Base-by-base conservation (phyloP, 2,888 invertebrate genomes). In the Scaptomyza reducta region DNA sequence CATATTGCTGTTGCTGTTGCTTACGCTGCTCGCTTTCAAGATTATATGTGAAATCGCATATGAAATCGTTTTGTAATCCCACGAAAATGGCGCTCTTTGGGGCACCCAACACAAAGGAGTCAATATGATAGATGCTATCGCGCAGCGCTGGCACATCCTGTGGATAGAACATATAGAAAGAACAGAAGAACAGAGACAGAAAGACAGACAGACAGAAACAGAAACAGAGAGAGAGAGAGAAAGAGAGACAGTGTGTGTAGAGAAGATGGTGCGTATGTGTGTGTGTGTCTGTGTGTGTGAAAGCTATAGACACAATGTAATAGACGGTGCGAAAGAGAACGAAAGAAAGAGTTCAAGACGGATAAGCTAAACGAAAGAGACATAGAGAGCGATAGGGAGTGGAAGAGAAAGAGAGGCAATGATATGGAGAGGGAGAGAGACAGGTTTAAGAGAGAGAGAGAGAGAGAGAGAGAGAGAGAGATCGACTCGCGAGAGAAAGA, bases 31-130 rank as follows among this genome's bases (percentile, higher is more conserved):
- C 69, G 31, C 70, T 68, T 58, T 79, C 77, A 16, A 75, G 70
- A 70, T 77, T 83, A 73, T 86, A 88, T 40, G 74, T 71, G 65
- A 88, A 89, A 57, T 83, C 83, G 73, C 88, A 87, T 56, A 86
- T 74, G 72, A 87, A 89, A 85, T 90, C 90, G 74, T 90, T 90
- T 60, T 89, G 91, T 71, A 91, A 86, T 83, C 91, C 91, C 75
- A 91, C 90, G 79, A 90, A 90, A 75, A 91, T 88, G 38, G 91
- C 91, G 61, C 90, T 86, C 79, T 90, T 91, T 13, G 91, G 90
- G 60, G 90, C 90, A 49, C 88, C 90, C 83, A 89, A 77, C 41
- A 91, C 82, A 75, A 90, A 91, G 62, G 90, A 88, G 76, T 91
- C 91, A 82, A 91, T 91, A 78, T 91, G 90, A 89, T 88, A 90